Evolutionary conservation across 2,113 vertebrate species (phyloP), one percentile per base, ranked within the genome.

Genomic region (Aegotheles bennettii): DNA sequence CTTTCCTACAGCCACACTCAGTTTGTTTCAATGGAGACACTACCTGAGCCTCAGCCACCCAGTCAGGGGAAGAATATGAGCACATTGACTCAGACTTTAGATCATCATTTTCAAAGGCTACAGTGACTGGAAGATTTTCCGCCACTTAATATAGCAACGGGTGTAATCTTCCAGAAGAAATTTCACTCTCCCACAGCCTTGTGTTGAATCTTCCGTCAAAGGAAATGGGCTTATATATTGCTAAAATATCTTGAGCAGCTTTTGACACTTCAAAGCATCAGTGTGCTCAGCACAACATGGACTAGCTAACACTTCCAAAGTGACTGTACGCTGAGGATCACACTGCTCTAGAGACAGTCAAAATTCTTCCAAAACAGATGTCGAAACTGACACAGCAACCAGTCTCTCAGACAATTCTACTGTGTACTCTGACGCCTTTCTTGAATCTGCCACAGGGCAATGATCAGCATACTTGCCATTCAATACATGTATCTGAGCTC

Each of bases 161-260:
- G 64, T 94, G 76, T 80, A 95, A 85, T 93, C 95, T 95, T 95
- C 78, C 93, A 96, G 93, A 87, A 93, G 61, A 96, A 95, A 93
- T 76, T 60, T 42, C 65, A 71, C 59, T 89, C 54, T 93, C 76
- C 82, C 51, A 38, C 73, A 83, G 74, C 51, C 54, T 81, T 59
- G 31, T 76, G 70, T 88, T 85, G 81, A 95, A 70, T 93, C 38
- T 71, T 35, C 77, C 10, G 14, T 92, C 51, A 77, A 88, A 84
- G 69, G 86, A 93, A 93, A 95, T 15, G 47, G 67, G 54, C 47
- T 80, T 73, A 79, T 48, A 50, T 51, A 71, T 81, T 74, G 68
- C 92, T 95, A 81, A 93, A 76, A 87, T 76, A 81, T 92, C 92
- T 87, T 17, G 13, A 82, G 77, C 76, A 87, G 77, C 67, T 87